These are phyloP conservation scores for Zaprionus gabonicus DNA, from an alignment of 1,140 invertebrate species.

Conservation along the genomic window DNA sequence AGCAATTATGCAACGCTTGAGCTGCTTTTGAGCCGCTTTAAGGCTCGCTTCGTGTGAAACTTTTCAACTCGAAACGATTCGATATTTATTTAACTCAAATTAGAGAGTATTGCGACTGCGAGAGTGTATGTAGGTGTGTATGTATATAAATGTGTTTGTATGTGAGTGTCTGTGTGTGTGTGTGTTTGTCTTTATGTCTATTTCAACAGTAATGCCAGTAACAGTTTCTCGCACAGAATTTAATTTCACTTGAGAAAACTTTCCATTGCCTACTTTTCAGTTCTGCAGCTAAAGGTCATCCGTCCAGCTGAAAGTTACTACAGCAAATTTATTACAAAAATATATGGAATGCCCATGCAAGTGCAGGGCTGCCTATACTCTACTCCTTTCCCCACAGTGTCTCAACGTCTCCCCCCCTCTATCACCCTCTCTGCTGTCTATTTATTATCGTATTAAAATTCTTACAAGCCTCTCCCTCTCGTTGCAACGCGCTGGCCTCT, in stretches of 20 bases:
- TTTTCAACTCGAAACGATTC: background rate
- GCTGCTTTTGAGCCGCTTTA: constrained; percentile 38
- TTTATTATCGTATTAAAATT: constrained; percentile 82
- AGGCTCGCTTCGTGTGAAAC: constrained; percentile 1
- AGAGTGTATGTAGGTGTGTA: background rate
- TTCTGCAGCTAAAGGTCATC: constrained; percentile 45
- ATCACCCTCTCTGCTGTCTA: constrained; percentile 11
- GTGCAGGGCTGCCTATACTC: background rate
- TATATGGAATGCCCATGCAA: constrained; percentile 36
- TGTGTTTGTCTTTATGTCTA: background rate
- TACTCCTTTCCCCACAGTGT: background rate
- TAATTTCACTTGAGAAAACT: constrained; percentile 45
- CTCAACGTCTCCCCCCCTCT: background rate
- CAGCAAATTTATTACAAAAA: constrained; percentile 66
- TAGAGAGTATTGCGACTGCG: background rate
- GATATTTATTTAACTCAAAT: constrained; percentile 7
- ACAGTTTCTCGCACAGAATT: constrained; percentile 35
- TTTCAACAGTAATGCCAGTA: constrained; percentile 9
- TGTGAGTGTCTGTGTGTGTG: background rate
- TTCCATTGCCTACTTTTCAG: constrained; percentile 35
- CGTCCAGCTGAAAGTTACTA: constrained; percentile 53
- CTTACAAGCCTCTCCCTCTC: constrained; percentile 17
- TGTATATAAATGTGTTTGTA: background rate
- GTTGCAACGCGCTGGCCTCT: no score
- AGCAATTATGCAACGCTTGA: constrained; percentile 49